Evolutionary conservation across 2,113 vertebrate species (phyloP).

Genomic region (Cryptotis parvus): DNA sequence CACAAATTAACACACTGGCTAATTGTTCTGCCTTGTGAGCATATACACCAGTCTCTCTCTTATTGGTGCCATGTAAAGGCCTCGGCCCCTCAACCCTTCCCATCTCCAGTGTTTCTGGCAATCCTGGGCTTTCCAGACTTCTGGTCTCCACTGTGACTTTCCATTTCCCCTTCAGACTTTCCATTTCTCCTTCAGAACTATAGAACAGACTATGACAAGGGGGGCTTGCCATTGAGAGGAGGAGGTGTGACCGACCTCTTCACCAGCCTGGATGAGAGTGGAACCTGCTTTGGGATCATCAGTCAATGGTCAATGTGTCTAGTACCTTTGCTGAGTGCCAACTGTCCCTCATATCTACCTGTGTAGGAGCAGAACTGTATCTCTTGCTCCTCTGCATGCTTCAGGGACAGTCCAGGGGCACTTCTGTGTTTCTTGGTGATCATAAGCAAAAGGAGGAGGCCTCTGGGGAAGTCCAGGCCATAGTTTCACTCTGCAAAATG

Average conservation of each 20-base stretch:
- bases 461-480: background rate
- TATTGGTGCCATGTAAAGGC: background rate
- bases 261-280: background rate
- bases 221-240: background rate
- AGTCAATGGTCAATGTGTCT: background rate
- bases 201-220: background rate
- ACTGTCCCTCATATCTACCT: background rate
- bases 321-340: background rate
- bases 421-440: background rate
- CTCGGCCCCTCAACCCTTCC: background rate
- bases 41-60: background rate
- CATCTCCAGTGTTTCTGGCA: background rate
- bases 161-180: too few relatives aligned
- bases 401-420: background rate
- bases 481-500: background rate
- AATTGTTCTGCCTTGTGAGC: background rate
- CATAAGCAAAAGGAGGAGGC: background rate
- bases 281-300: background rate
- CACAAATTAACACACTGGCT: background rate
- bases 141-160: background rate
- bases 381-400: background rate
- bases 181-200: too few relatives aligned
- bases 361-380: background rate
- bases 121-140: background rate
- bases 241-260: background rate